A percentile compares a stretch with the other conserved stretches of the same genome.
These are phyloP conservation scores for Homarus americanus DNA, from an alignment of 1,140 invertebrate genomes.

Conservation along the genomic window DNA sequence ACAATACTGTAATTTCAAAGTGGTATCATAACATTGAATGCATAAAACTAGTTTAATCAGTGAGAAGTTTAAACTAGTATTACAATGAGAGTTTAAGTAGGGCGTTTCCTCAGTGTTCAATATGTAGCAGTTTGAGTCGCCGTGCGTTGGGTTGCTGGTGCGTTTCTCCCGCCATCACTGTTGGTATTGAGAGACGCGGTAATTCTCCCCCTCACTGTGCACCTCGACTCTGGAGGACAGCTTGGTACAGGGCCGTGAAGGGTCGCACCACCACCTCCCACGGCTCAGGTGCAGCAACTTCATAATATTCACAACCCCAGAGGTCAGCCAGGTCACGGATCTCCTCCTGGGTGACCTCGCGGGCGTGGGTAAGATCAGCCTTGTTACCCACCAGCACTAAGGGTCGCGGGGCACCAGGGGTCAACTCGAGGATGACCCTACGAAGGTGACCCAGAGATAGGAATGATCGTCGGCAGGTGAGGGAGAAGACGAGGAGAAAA, in stretches of 20 bases:
- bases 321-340: constrained; percentile 48
- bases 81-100: no score
- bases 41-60: no score
- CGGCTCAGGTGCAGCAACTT: constrained; percentile 61
- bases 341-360: constrained; percentile 44
- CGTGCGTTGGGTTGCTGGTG: no score
- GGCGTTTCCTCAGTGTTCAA: no score
- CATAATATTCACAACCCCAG: constrained; percentile 65
- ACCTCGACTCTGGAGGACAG: constrained; percentile 36
- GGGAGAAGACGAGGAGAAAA: constrained; percentile 65
- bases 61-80: no score
- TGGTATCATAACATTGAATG: no score
- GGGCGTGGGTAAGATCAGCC: constrained; percentile 61
- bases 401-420: constrained; percentile 53
- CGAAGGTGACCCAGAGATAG: constrained; percentile 40
- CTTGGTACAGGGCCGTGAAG: constrained; percentile 59
- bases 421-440: constrained; percentile 63
- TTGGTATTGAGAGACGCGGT: neutral
- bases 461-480: constrained; percentile 48
- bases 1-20: no score
- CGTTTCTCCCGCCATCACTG: no score
- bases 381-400: constrained; percentile 68
- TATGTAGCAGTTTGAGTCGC: no score
- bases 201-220: neutral
- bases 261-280: constrained; percentile 66